Conservation (phyloP, 2,113 vertebrate species). For the Leucopternis melanops region DNA sequence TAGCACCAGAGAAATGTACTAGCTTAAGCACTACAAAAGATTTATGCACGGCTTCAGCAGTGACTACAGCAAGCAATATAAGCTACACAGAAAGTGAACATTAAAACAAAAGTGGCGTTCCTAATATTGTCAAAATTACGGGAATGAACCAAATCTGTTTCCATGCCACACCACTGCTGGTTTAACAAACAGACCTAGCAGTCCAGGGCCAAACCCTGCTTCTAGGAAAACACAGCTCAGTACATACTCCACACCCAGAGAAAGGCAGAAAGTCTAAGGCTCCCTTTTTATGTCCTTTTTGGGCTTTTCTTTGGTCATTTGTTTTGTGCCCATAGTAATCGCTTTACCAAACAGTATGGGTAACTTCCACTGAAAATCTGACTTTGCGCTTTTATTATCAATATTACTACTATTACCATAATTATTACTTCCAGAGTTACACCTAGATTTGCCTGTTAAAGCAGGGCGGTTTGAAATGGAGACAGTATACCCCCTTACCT, state of each 20-base stretch:
- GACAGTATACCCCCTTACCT: neutral
- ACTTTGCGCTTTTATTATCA: neutral
- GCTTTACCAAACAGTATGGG: neutral
- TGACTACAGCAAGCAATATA: rapidly evolving
- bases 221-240: neutral
- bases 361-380: neutral
- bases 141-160: neutral
- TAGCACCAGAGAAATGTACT: neutral
- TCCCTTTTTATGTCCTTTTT: neutral
- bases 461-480: neutral
- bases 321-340: neutral
- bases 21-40: neutral
- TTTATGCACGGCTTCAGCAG: neutral
- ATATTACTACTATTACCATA: neutral
- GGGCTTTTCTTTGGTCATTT: neutral
- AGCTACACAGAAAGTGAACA: neutral
- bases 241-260: neutral
- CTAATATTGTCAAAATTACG: neutral
- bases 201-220: neutral
- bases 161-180: neutral
- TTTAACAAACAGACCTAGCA: neutral
- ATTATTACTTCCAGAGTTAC: neutral
- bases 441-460: neutral
- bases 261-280: neutral
- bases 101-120: neutral